phyloP scores from a whole-genome alignment of 2,113 vertebrate genomes.

The Leucoraja erinaceus region DNA sequence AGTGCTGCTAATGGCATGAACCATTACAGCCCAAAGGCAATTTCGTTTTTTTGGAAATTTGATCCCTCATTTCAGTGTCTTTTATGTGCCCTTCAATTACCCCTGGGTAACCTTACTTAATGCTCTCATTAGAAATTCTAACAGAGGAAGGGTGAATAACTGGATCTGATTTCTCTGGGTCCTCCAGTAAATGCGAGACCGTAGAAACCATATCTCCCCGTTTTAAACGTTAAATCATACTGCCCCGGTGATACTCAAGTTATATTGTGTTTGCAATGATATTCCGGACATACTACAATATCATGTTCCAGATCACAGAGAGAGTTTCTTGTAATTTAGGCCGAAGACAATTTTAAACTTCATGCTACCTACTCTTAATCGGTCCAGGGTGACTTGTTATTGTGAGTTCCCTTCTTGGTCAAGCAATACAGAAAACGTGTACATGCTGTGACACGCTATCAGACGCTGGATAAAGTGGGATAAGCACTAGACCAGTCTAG shows the following conservation, averaged over 20 bases:
- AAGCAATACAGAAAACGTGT: background rate
- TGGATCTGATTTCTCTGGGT: slow-evolving; percentile 21
- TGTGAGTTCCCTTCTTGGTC: background rate
- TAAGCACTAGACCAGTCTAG: background rate
- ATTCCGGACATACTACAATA: background rate
- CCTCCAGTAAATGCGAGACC: slow-evolving; percentile 9
- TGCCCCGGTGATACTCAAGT: background rate
- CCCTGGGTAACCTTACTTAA: slow-evolving; percentile 31
- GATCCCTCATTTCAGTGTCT: slow-evolving; percentile 30
- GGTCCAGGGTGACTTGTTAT: slow-evolving; percentile 5
- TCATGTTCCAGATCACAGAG: slow-evolving; percentile 7
- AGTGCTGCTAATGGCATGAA: slow-evolving; percentile 18
- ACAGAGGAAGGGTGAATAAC: slow-evolving; percentile 22
- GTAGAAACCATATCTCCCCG: slow-evolving; percentile 20
- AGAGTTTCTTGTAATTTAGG: background rate
- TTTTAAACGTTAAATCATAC: background rate
- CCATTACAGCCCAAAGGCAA: slow-evolving; percentile 9
- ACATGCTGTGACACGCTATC: background rate
- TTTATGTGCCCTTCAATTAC: slow-evolving; percentile 34
- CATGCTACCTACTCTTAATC: background rate
- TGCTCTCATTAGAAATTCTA: slow-evolving; percentile 27
- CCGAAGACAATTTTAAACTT: background rate
- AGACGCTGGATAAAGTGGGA: background rate
- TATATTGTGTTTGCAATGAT: background rate
- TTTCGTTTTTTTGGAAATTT: slow-evolving; percentile 24